Evolutionary conservation across 2,113 vertebrate species (phyloP), one percentile per base, ranked within the genome.

Genomic region (Planiliza haematocheilus): DNA sequence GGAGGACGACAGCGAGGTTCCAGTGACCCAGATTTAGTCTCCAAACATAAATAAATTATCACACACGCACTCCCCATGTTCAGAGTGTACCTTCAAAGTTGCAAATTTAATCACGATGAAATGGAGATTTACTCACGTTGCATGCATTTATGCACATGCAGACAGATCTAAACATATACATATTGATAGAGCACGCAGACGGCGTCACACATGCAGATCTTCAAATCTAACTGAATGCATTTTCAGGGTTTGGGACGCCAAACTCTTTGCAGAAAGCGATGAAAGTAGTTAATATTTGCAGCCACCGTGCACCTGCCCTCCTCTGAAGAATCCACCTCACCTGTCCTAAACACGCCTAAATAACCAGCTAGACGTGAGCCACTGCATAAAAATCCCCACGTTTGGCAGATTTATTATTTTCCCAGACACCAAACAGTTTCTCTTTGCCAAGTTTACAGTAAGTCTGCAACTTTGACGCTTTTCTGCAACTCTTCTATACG

Each of bases 21-120:
- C 93, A 93, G 80, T 61, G 95, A 95, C 95, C 91, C 86, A 81
- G 94, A 94, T 96, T 94, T 91, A 70, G 75, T 94, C 92, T 93
- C 74, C 83, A 93, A 88, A 89, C 89, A 89, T 90, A 92, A 93
- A 93, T 92, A 94, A 93, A 91, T 93, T 79, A 92, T 88, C 84
- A 95, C 60, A 89, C 88, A 69, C 74, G 77, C 74, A 81, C 74
- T 80, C 71, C 61, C 60, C 58, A 77, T 82, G 61, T 81, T 75
- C 57, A 52, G 73, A 71, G 42, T 64, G 50, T 58, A 78, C 81
- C 81, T 89, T 86, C 74, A 76, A 79, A 84, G 83, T 87, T 83
- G 67, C 43, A 78, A 82, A 67, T 74, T 65, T 56, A 77, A 79
- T 82, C 70, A 61, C 7, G 18, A 12, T 9, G 75, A 74, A 74